Evolutionary conservation across 2,888 invertebrate genomes (phyloP).

Genomic region (Parapristionchus giblindavisi): DNA sequence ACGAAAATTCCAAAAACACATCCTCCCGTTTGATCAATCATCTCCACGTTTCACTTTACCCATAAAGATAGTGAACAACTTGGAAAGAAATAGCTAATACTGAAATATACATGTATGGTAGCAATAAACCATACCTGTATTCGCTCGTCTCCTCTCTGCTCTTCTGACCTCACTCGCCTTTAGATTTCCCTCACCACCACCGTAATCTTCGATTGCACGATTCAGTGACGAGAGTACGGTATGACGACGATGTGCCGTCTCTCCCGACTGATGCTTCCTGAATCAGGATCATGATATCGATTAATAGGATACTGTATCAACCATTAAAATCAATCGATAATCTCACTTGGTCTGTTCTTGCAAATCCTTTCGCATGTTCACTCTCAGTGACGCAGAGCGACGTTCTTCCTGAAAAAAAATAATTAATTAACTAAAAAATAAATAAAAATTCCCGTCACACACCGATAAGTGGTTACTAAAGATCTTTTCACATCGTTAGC

Average conservation of each 20-base stretch:
- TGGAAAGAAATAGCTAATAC: no score
- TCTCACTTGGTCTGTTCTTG: neutral
- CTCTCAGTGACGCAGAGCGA: neutral
- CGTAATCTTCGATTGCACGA: constrained; percentile 37
- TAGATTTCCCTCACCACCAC: constrained; percentile 49
- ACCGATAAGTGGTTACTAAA: no score
- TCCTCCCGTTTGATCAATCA: no score
- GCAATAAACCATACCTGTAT: constrained; percentile 33
- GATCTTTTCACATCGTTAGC: no score
- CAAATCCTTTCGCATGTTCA: constrained; percentile 2
- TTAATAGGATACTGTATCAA: neutral
- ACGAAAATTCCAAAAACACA: no score
- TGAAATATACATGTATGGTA: no score
- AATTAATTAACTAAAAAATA: no score
- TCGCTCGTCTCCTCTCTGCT: constrained; percentile 45
- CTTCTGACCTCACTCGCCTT: constrained; percentile 52
- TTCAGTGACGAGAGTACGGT: constrained; percentile 30
- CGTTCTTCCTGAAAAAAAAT: constrained; percentile 16
- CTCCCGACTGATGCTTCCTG: no score
- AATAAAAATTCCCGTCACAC: no score
- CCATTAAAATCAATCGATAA: neutral
- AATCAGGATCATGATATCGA: no score
- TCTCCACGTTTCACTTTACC: no score
- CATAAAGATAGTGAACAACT: no score
- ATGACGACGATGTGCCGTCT: constrained; percentile 15